A percentile compares a stretch with the other conserved stretches of the same genome.
phyloP scores from a whole-genome alignment of 2,888 invertebrate species.

The Pinctada fucata region DNA sequence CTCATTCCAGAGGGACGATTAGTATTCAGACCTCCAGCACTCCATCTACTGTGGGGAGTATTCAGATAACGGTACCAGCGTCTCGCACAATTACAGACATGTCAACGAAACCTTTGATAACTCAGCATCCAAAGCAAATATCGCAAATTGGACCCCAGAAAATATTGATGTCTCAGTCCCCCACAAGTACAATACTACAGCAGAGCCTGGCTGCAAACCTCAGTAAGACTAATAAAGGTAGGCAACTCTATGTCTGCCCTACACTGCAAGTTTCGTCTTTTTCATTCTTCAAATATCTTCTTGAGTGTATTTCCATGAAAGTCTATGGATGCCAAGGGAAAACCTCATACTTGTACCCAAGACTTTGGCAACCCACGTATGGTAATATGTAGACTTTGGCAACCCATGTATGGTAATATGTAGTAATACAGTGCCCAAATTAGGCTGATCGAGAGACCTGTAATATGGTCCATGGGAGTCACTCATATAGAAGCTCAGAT shows the following conservation, averaged over 20 bases:
- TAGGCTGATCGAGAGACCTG: too few relatives aligned
- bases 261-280: too few relatives aligned
- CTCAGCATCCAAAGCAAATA: conserved; percentile 12
- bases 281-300: too few relatives aligned
- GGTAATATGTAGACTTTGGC: too few relatives aligned
- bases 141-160: conserved; percentile 1
- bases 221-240: conserved; percentile 21
- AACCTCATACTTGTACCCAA: background rate
- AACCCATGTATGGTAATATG: too few relatives aligned
- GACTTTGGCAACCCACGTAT: too few relatives aligned
- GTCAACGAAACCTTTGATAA: conserved; percentile 41
- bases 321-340: too few relatives aligned
- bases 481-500: too few relatives aligned
- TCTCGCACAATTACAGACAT: conserved; percentile 40
- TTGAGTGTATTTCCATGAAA: too few relatives aligned
- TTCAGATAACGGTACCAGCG: conserved; percentile 57
- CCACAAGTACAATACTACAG: conserved; percentile 6
- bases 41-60: conserved; percentile 46
- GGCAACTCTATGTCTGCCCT: background rate
- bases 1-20: conserved; percentile 18
- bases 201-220: conserved; percentile 16
- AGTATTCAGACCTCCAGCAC: conserved; percentile 28
- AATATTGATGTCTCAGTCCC: conserved; percentile 25
- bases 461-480: too few relatives aligned
- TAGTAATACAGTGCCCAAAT: too few relatives aligned